phyloP scores from a whole-genome alignment of 1,140 invertebrate species.

The Amyelois transitella region DNA sequence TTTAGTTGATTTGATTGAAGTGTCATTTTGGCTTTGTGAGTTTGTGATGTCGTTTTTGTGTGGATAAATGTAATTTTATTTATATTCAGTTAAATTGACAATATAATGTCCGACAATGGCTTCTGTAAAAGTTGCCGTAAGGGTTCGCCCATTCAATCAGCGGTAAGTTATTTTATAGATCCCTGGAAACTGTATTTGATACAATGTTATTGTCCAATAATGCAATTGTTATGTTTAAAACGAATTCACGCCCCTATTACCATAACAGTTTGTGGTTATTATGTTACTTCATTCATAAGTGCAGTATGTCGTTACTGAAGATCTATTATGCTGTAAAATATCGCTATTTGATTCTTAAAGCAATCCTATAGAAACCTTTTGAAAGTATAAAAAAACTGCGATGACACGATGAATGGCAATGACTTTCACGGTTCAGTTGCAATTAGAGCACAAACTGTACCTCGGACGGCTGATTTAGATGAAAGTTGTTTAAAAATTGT shows the following conservation, averaged over 20 bases:
- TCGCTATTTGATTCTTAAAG: slow-evolving; percentile 5
- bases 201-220: background rate
- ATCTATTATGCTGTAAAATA: slow-evolving; percentile 7
- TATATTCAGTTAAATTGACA: slow-evolving; percentile 42
- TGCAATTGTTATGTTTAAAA: slow-evolving; percentile 13
- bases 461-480: slow-evolving; percentile 48
- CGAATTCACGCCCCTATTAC: slow-evolving; percentile 38
- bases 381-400: slow-evolving; percentile 66
- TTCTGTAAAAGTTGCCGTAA: slow-evolving; percentile 87
- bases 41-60: slow-evolving; percentile 51
- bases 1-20: too few species aligned
- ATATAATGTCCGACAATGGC: slow-evolving; percentile 79
- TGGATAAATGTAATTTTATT: slow-evolving; percentile 46
- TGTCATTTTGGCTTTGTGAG: slow-evolving; percentile 51
- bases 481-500: slow-evolving; percentile 59
- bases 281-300: slow-evolving; percentile 11
- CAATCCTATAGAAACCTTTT: slow-evolving; percentile 29
- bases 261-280: slow-evolving; percentile 17
- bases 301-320: slow-evolving; percentile 6
- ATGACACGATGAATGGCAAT: slow-evolving; percentile 66
- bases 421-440: slow-evolving; percentile 72
- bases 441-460: slow-evolving; percentile 68
- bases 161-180: slow-evolving; percentile 74
- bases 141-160: slow-evolving; percentile 88
- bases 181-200: background rate